Conservation (phyloP, 2,888 invertebrate genomes). For the Agrochola lota region DNA sequence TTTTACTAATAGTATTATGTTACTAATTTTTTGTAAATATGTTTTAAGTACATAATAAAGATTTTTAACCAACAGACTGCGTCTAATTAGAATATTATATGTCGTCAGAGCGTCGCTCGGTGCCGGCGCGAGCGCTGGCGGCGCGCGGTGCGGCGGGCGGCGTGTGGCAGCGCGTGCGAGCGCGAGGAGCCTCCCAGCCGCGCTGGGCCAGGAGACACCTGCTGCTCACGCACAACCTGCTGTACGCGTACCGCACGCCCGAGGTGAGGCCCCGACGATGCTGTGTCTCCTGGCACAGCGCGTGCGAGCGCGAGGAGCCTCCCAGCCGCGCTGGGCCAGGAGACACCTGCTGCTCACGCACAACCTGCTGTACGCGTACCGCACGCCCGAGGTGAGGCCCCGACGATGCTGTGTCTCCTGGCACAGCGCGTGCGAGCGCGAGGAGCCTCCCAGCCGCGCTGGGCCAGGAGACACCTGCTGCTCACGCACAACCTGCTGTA, state of each 20-base stretch:
- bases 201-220: constrained; percentile 74
- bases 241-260: constrained; percentile 35
- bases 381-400: constrained; percentile 30
- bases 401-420: constrained; percentile 70
- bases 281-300: constrained; percentile 73
- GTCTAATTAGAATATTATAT: not conserved
- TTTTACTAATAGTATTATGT: no score
- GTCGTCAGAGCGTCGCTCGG: constrained; percentile 76
- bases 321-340: constrained; percentile 73
- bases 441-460: constrained; percentile 67
- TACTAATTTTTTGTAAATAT: not conserved
- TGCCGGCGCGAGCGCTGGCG: constrained; percentile 75
- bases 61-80: not conserved
- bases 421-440: not conserved
- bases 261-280: constrained; percentile 14
- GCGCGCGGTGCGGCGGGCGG: constrained; percentile 77
- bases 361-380: constrained; percentile 44
- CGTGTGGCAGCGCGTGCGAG: constrained; percentile 79
- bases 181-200: constrained; percentile 49
- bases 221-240: constrained; percentile 46
- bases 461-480: constrained; percentile 75
- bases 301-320: constrained; percentile 63
- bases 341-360: constrained; percentile 42
- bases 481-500: constrained; percentile 38
- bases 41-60: not conserved